Evolutionary conservation across 2,888 invertebrate genomes (phyloP), one percentile per base, ranked within the genome.

Genomic region (Pandemis cinnamomeana): DNA sequence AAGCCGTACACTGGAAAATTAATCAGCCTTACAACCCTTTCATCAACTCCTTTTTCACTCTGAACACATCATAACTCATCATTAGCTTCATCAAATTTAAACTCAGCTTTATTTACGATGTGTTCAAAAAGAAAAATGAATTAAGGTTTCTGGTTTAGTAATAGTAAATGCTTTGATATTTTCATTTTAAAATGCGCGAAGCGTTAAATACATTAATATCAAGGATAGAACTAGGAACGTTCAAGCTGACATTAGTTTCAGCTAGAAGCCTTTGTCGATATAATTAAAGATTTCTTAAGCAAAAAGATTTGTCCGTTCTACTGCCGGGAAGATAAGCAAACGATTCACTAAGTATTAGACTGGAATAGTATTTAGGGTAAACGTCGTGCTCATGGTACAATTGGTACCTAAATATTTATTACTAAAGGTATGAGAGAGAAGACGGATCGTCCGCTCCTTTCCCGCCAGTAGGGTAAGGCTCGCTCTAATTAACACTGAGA

Each of bases 1-100:
- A 91, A 79, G n/a, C 91, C 90, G 78, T 90, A 89, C 72, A 91
- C 94, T 94, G 89, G 67, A 83, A 83, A 79, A 78, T 72, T 71
- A 60, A 72, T 48, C 13, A 51, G 13, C 5, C 5, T 58, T 70
- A 63, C 48, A 75, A 36, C 71, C 61, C 20, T 68, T 66, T 3
- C 51, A 72, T 68, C 76, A 68, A 76, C 76, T 4, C 4, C 53
- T 15, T 27, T 2, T 53, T n/a, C 10, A n/a, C 7, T 53, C 51
- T 67, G 53, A 53, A 67, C 41, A 41, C 66, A 67, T 41, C 53
- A 41, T 53, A n/a, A 2, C 10, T 10, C 20, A 41, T 5, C 44
- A 44, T 63, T 10, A 63, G 13, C 7, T n/a, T 61, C 51, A 53
- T 11, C 46, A 11, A 48, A 48, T 48, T 48, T 2, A 2, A 51